phyloP scores from a whole-genome alignment of 2,888 invertebrate species.

The Bugula neritina region DNA sequence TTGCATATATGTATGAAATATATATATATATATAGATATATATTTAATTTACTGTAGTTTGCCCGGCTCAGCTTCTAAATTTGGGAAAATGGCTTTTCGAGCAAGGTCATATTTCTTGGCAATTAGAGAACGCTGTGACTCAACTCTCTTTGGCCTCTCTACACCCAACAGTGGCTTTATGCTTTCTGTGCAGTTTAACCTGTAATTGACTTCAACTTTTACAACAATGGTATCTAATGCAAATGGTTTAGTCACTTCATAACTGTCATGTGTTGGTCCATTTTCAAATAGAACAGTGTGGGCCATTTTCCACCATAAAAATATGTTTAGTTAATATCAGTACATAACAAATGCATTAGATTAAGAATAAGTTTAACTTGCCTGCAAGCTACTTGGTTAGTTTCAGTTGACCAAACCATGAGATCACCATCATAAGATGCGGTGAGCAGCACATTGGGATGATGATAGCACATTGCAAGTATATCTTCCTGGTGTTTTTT shows the following conservation, averaged over 20 bases:
- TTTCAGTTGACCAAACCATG: conserved; percentile 74
- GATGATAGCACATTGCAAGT: conserved; percentile 61
- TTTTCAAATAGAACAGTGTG: no score
- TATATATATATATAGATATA: no score
- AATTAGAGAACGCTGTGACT: conserved; percentile 13
- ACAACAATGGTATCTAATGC: no score
- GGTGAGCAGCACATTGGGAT: conserved; percentile 52
- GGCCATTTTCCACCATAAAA: no score
- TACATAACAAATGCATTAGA: no score
- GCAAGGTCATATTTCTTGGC: conserved; percentile 5
- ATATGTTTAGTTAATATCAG: no score
- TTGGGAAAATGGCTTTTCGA: not conserved
- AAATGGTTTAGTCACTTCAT: no score
- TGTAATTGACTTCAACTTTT: not conserved
- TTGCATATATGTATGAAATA: no score
- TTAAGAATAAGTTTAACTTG: no score
- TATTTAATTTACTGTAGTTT: not conserved
- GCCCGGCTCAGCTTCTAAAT: not conserved
- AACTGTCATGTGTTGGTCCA: no score
- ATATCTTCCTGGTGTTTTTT: conserved; percentile 70
- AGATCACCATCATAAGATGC: conserved; percentile 73
- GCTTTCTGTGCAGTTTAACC: not conserved
- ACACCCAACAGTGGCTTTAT: conserved; percentile 14
- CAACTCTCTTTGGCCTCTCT: conserved; percentile 5
- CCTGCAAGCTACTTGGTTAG: conserved; percentile 41